A percentile compares a stretch with the other conserved stretches of the same genome.
Conservation (phyloP, 1,140 invertebrate genomes). For the Rhopalosiphum maidis region DNA sequence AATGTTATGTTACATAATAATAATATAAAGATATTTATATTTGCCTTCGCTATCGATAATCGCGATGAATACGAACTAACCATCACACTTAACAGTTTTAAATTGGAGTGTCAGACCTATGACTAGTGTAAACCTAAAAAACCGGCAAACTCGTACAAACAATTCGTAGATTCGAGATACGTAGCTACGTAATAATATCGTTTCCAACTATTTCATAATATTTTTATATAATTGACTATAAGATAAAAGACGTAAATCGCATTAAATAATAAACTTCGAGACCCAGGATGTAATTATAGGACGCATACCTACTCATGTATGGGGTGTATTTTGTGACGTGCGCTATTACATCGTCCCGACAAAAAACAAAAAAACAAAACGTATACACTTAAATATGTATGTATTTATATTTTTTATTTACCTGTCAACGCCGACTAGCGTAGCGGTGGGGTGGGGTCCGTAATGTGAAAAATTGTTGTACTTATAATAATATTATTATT, state of each 20-base stretch:
- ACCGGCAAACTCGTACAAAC: not conserved
- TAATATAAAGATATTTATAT: too few relatives aligned
- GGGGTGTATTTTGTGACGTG: not conserved
- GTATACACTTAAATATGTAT: not conserved
- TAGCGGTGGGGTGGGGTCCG: not conserved
- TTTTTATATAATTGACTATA: not conserved
- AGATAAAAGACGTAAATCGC: not conserved
- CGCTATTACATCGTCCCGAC: not conserved
- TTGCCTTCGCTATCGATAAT: too few relatives aligned
- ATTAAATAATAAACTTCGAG: not conserved
- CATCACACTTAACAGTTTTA: too few relatives aligned
- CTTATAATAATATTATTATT: constrained; percentile 4
- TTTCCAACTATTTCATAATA: not conserved
- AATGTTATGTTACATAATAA: too few relatives aligned
- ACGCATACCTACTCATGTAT: not conserved
- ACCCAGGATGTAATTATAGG: not conserved
- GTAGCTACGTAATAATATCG: not conserved
- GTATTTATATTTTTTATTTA: constrained; percentile 30
- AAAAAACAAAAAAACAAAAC: not conserved
- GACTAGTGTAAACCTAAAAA: not conserved
- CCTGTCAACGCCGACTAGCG: not conserved
- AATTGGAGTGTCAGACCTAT: not conserved
- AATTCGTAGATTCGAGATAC: not conserved
- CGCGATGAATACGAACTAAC: too few relatives aligned
- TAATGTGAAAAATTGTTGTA: constrained; percentile 17